Percentiles rank a stretch among this genome's conserved stretches.
phyloP scores from a whole-genome alignment of 1,140 invertebrate genomes.

The Aphelenchoides fujianensis region DNA sequence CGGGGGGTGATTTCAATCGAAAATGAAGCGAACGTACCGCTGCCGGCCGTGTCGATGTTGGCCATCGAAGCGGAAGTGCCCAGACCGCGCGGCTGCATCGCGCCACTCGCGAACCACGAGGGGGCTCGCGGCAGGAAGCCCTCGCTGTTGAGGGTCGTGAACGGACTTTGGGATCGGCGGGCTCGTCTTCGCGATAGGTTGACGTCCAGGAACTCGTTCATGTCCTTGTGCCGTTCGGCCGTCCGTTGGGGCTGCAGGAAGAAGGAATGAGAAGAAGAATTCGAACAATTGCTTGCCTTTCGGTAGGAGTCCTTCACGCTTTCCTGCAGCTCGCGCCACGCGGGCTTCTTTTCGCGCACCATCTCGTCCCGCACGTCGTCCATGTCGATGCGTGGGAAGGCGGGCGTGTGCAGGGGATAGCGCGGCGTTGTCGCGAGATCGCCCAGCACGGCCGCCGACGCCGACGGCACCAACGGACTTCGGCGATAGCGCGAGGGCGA shows the following conservation, averaged over 20 bases:
- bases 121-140: constrained; percentile 46
- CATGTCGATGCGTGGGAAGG: constrained; percentile 56
- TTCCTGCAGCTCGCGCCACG: constrained; percentile 58
- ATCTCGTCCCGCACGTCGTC: constrained; percentile 53
- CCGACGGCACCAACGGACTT: constrained; percentile 20
- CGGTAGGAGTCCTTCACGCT: constrained; percentile 56
- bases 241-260: constrained; percentile 52
- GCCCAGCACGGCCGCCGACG: not conserved
- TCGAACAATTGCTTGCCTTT: constrained; percentile 42
- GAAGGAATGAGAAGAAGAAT: constrained; percentile 16
- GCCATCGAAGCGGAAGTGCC: constrained; percentile 14
- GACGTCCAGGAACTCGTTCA: constrained; percentile 51
- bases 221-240: constrained; percentile 50
- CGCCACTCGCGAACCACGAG: constrained; percentile 44
- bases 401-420: constrained; percentile 41
- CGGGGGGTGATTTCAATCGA: not conserved
- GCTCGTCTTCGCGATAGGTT: constrained; percentile 36
- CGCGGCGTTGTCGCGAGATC: constrained; percentile 22
- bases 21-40: constrained; percentile 25
- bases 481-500: not conserved
- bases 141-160: constrained; percentile 50
- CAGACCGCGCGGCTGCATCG: constrained; percentile 47
- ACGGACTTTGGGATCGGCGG: constrained; percentile 47
- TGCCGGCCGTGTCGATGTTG: constrained; percentile 15
- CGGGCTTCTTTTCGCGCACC: constrained; percentile 45